These are phyloP conservation scores for Zoanthus sociatus DNA, from an alignment of 92 coral and sea anemone genomes.

Conservation along the genomic window DNA sequence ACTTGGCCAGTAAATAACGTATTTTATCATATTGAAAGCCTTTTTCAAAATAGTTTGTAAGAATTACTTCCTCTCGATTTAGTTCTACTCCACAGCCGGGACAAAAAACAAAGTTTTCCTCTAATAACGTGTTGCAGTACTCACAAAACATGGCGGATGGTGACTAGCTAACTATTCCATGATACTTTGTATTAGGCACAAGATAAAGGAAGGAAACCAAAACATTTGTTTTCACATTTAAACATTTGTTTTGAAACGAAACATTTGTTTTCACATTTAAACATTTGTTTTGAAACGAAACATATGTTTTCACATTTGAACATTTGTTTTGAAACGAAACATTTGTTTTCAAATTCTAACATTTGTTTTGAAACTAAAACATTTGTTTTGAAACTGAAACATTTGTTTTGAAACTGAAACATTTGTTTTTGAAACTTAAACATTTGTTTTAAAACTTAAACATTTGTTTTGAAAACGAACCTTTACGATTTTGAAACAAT, in stretches of 20 bases:
- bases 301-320: no score
- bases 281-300: no score
- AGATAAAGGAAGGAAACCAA: background rate
- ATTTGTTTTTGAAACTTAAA: no score
- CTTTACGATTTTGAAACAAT: background rate
- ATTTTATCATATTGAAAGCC: constrained; percentile 38
- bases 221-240: no score
- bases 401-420: no score
- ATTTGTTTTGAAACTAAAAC: background rate
- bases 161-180: background rate
- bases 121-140: no score
- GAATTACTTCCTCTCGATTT: constrained; percentile 21
- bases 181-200: background rate
- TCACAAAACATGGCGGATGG: constrained; percentile 26
- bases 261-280: no score
- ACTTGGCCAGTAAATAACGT: constrained; percentile 2
- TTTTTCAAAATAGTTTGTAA: no score
- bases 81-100: constrained; percentile 13
- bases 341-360: background rate
- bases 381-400: background rate
- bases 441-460: no score
- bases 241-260: no score
- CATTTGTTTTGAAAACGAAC: no score
- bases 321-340: no score
- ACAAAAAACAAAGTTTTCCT: constrained; percentile 29